Percentiles rank a stretch among this genome's conserved stretches.
Conservation (phyloP, 2,113 vertebrate species). For the Nannospalax galili region DNA sequence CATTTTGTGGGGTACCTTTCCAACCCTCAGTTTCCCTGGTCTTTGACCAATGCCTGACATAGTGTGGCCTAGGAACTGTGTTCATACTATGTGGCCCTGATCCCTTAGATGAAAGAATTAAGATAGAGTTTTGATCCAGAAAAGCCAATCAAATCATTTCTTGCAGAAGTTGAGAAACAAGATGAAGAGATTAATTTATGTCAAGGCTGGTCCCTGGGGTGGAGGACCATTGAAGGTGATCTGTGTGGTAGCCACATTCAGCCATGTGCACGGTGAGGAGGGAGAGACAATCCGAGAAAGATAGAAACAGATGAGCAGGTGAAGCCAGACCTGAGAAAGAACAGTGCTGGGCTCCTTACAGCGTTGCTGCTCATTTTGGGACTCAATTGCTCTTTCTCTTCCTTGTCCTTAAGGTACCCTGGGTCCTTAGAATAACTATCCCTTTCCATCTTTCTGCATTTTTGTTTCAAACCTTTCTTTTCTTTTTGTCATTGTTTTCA, state of each 20-base stretch:
- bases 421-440: background rate
- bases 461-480: slow-evolving; percentile 10
- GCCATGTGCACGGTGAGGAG: background rate
- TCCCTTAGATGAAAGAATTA: background rate
- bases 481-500: slow-evolving; percentile 24
- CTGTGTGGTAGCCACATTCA: background rate
- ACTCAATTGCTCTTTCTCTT: background rate
- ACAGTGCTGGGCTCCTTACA: background rate
- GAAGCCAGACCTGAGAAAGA: background rate
- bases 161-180: background rate
- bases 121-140: background rate
- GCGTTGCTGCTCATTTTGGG: background rate
- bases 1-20: background rate
- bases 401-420: background rate
- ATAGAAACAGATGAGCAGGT: background rate
- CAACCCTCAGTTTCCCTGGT: background rate
- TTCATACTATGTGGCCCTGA: background rate
- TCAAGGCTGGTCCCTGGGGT: background rate
- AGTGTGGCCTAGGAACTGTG: background rate
- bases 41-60: background rate
- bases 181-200: background rate
- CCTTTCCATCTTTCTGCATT: background rate
- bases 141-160: background rate
- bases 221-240: background rate
- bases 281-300: background rate